Base-by-base conservation (phyloP, 2,797 vertebrate species). In the Mycteria americana region DNA sequence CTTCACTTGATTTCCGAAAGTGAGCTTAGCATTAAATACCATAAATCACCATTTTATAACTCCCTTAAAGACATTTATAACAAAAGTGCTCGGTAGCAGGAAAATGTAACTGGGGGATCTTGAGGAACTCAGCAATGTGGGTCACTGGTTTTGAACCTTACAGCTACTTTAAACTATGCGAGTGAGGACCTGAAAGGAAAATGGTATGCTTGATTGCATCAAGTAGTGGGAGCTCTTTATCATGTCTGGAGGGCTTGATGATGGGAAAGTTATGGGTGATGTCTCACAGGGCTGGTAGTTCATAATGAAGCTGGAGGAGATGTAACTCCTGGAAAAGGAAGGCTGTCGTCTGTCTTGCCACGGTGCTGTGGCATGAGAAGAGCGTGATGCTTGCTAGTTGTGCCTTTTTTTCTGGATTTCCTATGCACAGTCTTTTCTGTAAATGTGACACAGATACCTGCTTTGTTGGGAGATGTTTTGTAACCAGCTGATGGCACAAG, bases 31-130 rank as follows among this genome's bases (percentile, higher is more conserved):
- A 3, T 65, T 73, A 51, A 83, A 48, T 27, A n/a, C 65, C 10
- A 1, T 35, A 31, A 92, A 46, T 78, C 57, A 54, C 25, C 27
- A 43, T 63, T 85, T 65, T 63, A 75, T 15, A 37, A 4, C 28
- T 80, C 14, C 25, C 13, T 76, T 41, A 28, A 53, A 85, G 46
- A 24, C 30, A 39, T 39, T 39, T 39, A 39, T 33, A 14, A 21
- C 7, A 23, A 31, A 45, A 48, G n/a, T 18, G 5, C 65, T 65
- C 23, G 25, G 57, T 11, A 37, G 82, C 37, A 70, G 60, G 60
- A 48, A 67, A 27, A 25, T 19, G 8, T 23, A 18, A 33, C 7
- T 31, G 45, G 41, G 51, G 45, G 41, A 4, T 18, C 0, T 0
- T 14, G 56, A 65, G 84, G 30, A 80, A 33, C 37, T 60, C 27